Evolutionary conservation across 2,113 vertebrate genomes (phyloP).

Genomic region (human (Homo sapiens)): DNA sequence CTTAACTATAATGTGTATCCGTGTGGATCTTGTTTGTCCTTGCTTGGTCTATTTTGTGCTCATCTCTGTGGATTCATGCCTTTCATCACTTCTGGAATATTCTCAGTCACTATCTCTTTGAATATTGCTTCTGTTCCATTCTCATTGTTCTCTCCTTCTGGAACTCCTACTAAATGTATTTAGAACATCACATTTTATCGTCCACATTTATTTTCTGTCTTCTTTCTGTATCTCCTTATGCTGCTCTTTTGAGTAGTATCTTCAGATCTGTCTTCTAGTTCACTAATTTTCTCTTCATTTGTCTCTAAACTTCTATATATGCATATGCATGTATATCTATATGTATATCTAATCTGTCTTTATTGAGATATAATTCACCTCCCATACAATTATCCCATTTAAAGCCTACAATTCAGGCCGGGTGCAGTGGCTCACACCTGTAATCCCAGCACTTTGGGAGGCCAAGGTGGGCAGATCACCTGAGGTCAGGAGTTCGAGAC

Average conservation of each 20-base stretch:
- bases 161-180: background rate
- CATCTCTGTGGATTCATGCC: background rate
- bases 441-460: too few relatives aligned
- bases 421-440: too few relatives aligned
- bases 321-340: background rate
- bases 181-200: background rate
- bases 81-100: background rate
- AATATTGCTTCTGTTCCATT: background rate
- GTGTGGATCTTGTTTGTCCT: background rate
- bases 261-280: background rate
- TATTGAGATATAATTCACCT: background rate
- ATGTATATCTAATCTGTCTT: background rate
- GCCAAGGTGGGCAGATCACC: too few relatives aligned
- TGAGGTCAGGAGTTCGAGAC: too few relatives aligned
- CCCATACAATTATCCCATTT: background rate
- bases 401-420: background rate
- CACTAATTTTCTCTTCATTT: background rate
- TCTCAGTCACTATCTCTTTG: background rate
- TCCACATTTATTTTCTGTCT: background rate
- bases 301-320: background rate
- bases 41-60: background rate
- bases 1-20: background rate
- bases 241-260: background rate
- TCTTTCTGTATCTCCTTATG: background rate
- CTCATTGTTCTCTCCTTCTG: background rate